Evolutionary conservation across 2,888 invertebrate genomes (phyloP).

Genomic region (Tenthredo mesomela): DNA sequence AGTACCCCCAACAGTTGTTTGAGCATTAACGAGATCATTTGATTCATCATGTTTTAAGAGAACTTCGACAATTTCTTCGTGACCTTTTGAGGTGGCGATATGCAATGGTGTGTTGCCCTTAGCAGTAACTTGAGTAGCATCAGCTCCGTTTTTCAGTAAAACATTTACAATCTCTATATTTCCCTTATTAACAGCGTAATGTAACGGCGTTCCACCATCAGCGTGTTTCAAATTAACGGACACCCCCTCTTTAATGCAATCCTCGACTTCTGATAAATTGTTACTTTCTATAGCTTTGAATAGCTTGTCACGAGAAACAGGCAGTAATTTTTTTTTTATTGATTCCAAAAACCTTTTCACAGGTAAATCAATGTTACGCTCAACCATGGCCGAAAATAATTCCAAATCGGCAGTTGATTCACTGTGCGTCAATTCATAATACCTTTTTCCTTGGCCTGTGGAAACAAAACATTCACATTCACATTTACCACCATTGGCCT

Average conservation of each 20-base stretch:
- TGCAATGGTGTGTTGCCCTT: conserved; percentile 61
- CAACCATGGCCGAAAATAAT: background rate
- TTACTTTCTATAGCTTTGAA: conserved; percentile 22
- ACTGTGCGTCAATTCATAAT: conserved; percentile 1
- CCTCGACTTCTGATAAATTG: conserved; percentile 3
- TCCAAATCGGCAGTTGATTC: background rate
- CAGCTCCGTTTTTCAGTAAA: conserved; percentile 58
- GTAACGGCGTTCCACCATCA: conserved; percentile 59
- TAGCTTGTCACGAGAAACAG: background rate
- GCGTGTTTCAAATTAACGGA: background rate
- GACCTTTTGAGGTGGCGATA: conserved; percentile 56
- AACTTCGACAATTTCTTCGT: conserved; percentile 55
- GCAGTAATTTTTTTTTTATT: background rate
- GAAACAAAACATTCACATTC: background rate
- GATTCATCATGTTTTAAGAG: conserved; percentile 57
- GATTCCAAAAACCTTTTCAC: background rate
- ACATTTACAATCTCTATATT: conserved; percentile 50
- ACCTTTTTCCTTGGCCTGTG: background rate
- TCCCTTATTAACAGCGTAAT: conserved; percentile 58
- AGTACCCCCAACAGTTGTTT: conserved; percentile 48
- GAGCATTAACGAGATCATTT: conserved; percentile 61
- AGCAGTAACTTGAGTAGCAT: conserved; percentile 54
- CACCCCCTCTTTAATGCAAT: background rate
- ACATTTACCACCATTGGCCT: background rate
- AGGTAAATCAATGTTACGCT: background rate